Evolutionary conservation across 1,140 invertebrate species (phyloP).

Genomic region (Drosophila sechellia): DNA sequence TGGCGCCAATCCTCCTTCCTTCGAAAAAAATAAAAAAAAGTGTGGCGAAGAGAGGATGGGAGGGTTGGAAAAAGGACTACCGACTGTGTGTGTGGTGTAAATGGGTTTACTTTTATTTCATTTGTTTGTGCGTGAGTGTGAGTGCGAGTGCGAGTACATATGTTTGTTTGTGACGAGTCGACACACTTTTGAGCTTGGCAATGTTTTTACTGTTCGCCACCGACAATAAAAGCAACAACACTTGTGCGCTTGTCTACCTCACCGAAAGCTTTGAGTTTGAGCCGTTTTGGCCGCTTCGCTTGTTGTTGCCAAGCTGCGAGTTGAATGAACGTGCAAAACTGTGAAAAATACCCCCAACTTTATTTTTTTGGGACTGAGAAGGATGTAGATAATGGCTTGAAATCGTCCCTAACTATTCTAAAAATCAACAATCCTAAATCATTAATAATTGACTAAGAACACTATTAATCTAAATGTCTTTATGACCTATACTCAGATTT

Average conservation of each 20-base stretch:
- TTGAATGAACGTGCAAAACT: slow-evolving; percentile 40
- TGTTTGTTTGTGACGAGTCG: slow-evolving; percentile 68
- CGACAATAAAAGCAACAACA: slow-evolving; percentile 42
- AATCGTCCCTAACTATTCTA: no score
- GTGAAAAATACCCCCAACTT: slow-evolving; percentile 17
- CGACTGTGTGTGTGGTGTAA: slow-evolving; percentile 66
- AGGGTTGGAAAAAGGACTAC: not conserved
- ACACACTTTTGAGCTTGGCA: slow-evolving; percentile 75
- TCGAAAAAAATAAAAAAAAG: not conserved
- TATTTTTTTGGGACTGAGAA: not conserved
- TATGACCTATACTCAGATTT: no score
- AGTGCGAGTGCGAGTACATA: slow-evolving; percentile 10
- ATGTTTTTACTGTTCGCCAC: slow-evolving; percentile 59
- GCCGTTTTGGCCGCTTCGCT: slow-evolving; percentile 34
- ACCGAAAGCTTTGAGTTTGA: slow-evolving; percentile 20
- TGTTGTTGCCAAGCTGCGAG: slow-evolving; percentile 52
- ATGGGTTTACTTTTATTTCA: slow-evolving; percentile 83
- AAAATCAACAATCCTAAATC: no score
- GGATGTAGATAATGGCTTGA: not conserved
- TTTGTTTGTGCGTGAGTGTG: slow-evolving; percentile 63
- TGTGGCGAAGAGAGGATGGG: no score
- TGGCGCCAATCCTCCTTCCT: slow-evolving; percentile 41
- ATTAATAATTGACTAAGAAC: no score
- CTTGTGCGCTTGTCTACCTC: slow-evolving; percentile 38
- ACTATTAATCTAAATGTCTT: no score